Evolutionary conservation across 2,113 vertebrate genomes (phyloP), one percentile per base, ranked within the genome.

Genomic region (Caranx ignobilis): DNA sequence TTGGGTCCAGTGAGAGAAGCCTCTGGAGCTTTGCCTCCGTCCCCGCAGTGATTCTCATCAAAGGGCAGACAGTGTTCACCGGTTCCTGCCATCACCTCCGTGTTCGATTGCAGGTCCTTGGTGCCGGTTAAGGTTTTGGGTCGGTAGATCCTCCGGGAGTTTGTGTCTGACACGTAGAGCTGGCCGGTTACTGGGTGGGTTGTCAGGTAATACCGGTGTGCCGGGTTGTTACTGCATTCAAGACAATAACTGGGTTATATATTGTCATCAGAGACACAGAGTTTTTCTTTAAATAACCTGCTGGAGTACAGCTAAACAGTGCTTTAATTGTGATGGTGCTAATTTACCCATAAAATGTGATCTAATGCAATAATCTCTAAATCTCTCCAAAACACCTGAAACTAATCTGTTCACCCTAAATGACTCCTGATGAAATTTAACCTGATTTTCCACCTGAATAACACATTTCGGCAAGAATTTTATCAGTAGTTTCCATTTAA

Each of bases 11-110:
- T 98, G 78, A 99, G 97, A 0, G 96, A 96, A 5, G 98, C 98
- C 80, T 99, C 97, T 0, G 96, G 94, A 0, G 98, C 97, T 74
- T 97, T 98, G 67, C 97, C 97, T 60, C 98, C 98, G 11, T 99
- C 98, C 11, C 98, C 98, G 72, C 98, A 99, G 83, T 97, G 95
- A 60, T 97, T 96, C 87, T 99, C 98, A 39, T 99, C 98, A 2
- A 99, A 99, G 0, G 98, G 97, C 39, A 99, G 95, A 86, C 98
- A 99, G 87, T 99, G 98, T 35, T 99, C 98, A 1, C 98, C 98
- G 0, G 97, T 99, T 11, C 98, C 98, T 2, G 96, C 98, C 0
- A 99, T 92, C 19, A 98, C 95, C 82, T 99, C 98, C 0, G 95
- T 94, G 2, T 99, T 99, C 67, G 97, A 95, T 48, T 96, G 97